Evolutionary conservation across 2,888 invertebrate species (phyloP), one percentile per base, ranked within the genome.

Genomic region (Hyppa rectilinea): DNA sequence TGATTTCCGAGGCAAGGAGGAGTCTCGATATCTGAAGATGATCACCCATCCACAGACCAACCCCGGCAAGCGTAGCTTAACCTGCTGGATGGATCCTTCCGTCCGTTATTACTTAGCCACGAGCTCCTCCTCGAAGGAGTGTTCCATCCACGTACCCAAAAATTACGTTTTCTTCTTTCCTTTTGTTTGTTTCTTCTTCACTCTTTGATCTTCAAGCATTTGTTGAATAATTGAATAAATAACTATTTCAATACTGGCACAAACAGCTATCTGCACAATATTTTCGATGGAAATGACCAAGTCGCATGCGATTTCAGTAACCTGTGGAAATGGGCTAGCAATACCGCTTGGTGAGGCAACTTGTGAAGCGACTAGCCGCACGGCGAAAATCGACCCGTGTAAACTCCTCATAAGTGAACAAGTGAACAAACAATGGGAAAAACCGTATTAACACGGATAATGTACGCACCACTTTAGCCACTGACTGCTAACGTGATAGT

Each of bases 241-340:
- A 59, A 65, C 31, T 69, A 59, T 73, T 77, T 74, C 77, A 65
- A 78, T 77, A 74, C 76, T 80, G 77, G 80, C 82, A 82, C 82
- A 81, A 79, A 85, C 82, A 66, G 75, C 80, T 81, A 83, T 82
- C 84, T 85, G 81, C 82, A 84, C 83, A 83, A 83, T 78, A 84
- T 84, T 85, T 85, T 84, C 82, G 82, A 80, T 40, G 71, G 82
- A n/a, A 88, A 87, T 86, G 85, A 87, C 85, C 1, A 82, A 88
- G 83, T 82, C 85, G 87, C 87, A 85, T 87, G 86, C 85, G 87
- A 86, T 88, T 88, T 87, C 85, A 86, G 83, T 88, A 75, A 87
- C 80, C 87, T 1, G 84, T 87, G 86, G 85, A 86, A 87, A 87
- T 85, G 82, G 82, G 86, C 82, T 87, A 84, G 85, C 86, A 82